A percentile compares a stretch with the other conserved stretches of the same genome.
Evolutionary conservation across 1,140 invertebrate genomes (phyloP).

Genomic region (Drosophila lowei): DNA sequence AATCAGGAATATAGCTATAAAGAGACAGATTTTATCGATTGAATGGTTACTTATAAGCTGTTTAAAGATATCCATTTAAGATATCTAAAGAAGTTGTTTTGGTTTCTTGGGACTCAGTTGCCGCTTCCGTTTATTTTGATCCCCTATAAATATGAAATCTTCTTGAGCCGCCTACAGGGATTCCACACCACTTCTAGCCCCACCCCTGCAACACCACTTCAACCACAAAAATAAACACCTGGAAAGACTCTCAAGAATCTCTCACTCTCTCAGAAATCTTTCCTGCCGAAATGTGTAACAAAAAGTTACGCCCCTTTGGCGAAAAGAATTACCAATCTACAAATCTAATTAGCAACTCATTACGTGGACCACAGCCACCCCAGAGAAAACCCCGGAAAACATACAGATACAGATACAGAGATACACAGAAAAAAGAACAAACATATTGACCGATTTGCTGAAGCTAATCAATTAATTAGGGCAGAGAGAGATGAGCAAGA

Average conservation of each 20-base stretch:
- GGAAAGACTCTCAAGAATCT: slow-evolving; percentile 24
- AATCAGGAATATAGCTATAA: too few species aligned
- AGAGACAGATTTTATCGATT: too few species aligned
- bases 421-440: slow-evolving; percentile 49
- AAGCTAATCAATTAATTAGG: slow-evolving; percentile 81
- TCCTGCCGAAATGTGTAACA: slow-evolving; percentile 37
- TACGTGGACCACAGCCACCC: slow-evolving; percentile 49
- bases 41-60: too few species aligned
- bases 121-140: too few species aligned
- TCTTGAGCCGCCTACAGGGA: too few species aligned
- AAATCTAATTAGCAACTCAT: slow-evolving; percentile 82
- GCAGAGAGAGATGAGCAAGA: slow-evolving; percentile 12
- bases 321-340: slow-evolving; percentile 53
- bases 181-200: too few species aligned
- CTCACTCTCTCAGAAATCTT: too few species aligned
- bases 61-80: too few species aligned
- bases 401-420: slow-evolving; percentile 12
- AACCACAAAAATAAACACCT: slow-evolving; percentile 12
- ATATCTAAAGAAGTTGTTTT: too few species aligned
- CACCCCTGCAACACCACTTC: not conserved
- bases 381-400: slow-evolving; percentile 13
- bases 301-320: slow-evolving; percentile 45
- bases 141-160: too few species aligned
- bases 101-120: too few species aligned
- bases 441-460: slow-evolving; percentile 81